Evolutionary conservation across 2,113 vertebrate genomes (phyloP), one percentile per base, ranked within the genome.

Genomic region (Jaculus jaculus): DNA sequence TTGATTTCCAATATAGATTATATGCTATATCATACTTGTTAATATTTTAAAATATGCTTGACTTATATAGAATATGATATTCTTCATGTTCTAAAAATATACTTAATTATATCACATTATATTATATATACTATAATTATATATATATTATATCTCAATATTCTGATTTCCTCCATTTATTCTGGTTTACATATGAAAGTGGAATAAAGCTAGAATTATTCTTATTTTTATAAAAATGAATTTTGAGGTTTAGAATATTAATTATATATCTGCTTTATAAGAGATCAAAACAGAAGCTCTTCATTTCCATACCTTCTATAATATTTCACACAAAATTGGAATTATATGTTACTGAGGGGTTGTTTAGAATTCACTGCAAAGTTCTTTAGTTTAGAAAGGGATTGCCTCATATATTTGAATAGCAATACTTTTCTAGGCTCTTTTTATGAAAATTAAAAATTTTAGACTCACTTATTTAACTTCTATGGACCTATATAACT

Each of bases 371-470:
- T 89, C 20, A 84, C 32, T 42, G 28, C 18, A 84, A 86, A 47
- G 10, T 24, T 10, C 60, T 77, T 90, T n/a, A 26, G 79, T 84
- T 90, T 60, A 28, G 65, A 74, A 71, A 9, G 11, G 23, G 5
- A 47, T 82, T 72, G 30, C 6, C 32, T 89, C 77, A 69, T 42
- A 8, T 54, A 12, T 77, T 78, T 80, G 94, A 5, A 2, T 15
- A 80, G n/a, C 89, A 96, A 68, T 32, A 87, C 24, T 87, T 93
- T 89, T 58, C 26, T 47, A 34, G 21, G 74, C 84, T 91, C 88
- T 3, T 2, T 15, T 16, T 18, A 72, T 66, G 63, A 90, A 77
- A 80, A 85, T 23, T 71, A 18, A 37, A 92, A 87, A 66, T 51
- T 86, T 78, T 92, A 18, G 34, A 26, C 32, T 94, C 12, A 81